Percentiles rank a stretch among this genome's conserved stretches.
These are phyloP conservation scores for Holothuria scabra DNA, from an alignment of 53 echinoderm and acorn worm species.

Conservation along the genomic window DNA sequence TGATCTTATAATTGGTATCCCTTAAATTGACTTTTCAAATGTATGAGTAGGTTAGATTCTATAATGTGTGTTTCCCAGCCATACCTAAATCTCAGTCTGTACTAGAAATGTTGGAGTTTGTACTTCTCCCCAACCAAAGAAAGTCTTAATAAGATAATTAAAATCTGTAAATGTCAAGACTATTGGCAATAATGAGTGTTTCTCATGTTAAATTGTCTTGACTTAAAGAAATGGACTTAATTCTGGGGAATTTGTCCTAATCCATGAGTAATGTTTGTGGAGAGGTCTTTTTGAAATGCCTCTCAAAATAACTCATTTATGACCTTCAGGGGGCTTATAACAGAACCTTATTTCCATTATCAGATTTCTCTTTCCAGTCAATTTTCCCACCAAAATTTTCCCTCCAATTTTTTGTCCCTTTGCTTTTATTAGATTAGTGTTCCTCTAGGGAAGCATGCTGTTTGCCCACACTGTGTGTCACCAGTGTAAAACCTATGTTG, in stretches of 20 bases:
- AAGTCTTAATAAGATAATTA: too few relatives aligned
- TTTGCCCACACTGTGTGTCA: constrained; percentile 42
- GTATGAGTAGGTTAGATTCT: too few relatives aligned
- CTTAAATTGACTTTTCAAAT: too few relatives aligned
- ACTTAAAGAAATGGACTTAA: constrained; percentile 2
- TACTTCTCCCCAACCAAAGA: too few relatives aligned
- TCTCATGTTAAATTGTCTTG: too few relatives aligned
- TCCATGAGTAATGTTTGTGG: too few relatives aligned
- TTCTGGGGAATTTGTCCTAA: not conserved
- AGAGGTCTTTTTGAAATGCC: not conserved
- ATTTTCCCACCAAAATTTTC: constrained; percentile 46
- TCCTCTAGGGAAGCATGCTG: constrained; percentile 38
- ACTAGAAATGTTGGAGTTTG: too few relatives aligned
- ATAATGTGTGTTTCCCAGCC: too few relatives aligned
- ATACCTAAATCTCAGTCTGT: too few relatives aligned
- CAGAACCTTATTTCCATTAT: constrained; percentile 22
- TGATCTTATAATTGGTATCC: too few relatives aligned
- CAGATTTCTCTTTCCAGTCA: constrained; percentile 37
- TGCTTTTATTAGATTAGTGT: constrained; percentile 43
- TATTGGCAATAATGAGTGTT: too few relatives aligned
- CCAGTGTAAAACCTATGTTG: constrained; percentile 28
- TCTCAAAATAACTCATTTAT: constrained; percentile 34
- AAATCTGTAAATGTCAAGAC: too few relatives aligned
- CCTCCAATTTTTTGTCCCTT: constrained; percentile 15
- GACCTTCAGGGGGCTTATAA: constrained; percentile 42